Conservation (phyloP, 1,140 invertebrate species). For the Wiebesia pumilae region DNA sequence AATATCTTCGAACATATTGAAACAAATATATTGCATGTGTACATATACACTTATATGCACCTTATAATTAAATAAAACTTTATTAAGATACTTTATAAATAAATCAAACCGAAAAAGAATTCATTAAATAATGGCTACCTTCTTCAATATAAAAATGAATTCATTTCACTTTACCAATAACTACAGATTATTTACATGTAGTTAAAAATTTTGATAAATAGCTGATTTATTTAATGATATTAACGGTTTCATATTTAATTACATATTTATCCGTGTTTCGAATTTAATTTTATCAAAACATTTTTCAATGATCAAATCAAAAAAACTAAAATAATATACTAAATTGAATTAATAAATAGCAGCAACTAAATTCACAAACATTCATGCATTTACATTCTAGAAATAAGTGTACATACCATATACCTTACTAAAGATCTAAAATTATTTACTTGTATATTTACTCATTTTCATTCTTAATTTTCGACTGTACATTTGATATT, state of each 20-base stretch:
- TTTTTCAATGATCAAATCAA: too few relatives aligned
- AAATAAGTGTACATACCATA: not conserved
- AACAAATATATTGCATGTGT: too few relatives aligned
- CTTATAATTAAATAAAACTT: too few relatives aligned
- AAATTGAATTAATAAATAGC: not conserved
- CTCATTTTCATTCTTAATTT: too few relatives aligned
- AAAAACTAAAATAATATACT: not conserved
- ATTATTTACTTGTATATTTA: not conserved
- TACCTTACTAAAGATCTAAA: not conserved
- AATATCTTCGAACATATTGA: too few relatives aligned
- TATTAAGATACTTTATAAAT: too few relatives aligned
- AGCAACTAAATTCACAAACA: not conserved
- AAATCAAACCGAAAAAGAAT: not conserved
- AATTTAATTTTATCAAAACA: too few relatives aligned
- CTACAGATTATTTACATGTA: not conserved
- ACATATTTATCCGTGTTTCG: too few relatives aligned
- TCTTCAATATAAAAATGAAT: not conserved
- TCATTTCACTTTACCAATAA: not conserved
- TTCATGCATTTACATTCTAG: not conserved
- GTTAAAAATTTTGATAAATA: not conserved
- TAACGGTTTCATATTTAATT: not conserved
- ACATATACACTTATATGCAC: too few relatives aligned
- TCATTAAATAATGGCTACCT: too few relatives aligned
- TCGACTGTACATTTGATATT: too few relatives aligned
- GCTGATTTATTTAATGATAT: not conserved